Conservation (phyloP, 1,140 invertebrate genomes). For the Callitettix versicolor region DNA sequence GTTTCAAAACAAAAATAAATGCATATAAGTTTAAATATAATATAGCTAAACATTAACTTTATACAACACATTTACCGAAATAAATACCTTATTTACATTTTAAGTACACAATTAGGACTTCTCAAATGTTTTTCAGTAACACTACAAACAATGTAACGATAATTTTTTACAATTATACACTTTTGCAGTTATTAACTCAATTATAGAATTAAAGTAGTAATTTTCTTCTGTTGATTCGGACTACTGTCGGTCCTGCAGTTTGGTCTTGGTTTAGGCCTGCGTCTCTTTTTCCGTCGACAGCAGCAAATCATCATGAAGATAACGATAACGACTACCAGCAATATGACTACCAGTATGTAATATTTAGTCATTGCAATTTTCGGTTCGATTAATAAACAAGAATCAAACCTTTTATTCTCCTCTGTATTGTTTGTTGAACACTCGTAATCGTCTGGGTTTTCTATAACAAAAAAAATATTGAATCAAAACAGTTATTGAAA, state of each 20-base stretch:
- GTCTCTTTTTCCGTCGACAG: constrained; percentile 10
- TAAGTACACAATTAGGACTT: too few relatives aligned
- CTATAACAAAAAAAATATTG: neutral
- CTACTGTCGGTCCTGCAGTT: too few relatives aligned
- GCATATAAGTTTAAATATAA: too few relatives aligned
- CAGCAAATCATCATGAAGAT: neutral
- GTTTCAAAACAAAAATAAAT: too few relatives aligned
- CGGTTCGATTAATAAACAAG: neutral
- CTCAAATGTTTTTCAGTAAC: too few relatives aligned
- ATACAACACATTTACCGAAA: too few relatives aligned
- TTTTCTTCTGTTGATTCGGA: neutral
- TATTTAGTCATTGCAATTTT: neutral
- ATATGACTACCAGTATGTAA: neutral
- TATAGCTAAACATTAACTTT: too few relatives aligned
- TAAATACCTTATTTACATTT: too few relatives aligned
- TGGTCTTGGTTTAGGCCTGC: neutral
- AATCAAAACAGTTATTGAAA: too few relatives aligned
- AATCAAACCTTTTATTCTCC: neutral
- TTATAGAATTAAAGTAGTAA: neutral
- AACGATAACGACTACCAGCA: neutral
- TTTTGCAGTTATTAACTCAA: too few relatives aligned
- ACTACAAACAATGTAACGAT: too few relatives aligned
- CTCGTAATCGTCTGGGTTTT: neutral
- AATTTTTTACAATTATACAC: too few relatives aligned
- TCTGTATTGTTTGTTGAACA: neutral